These are phyloP conservation scores for Hephaestus fuliginosus DNA, from an alignment of 2,797 vertebrate species.

Conservation along the genomic window DNA sequence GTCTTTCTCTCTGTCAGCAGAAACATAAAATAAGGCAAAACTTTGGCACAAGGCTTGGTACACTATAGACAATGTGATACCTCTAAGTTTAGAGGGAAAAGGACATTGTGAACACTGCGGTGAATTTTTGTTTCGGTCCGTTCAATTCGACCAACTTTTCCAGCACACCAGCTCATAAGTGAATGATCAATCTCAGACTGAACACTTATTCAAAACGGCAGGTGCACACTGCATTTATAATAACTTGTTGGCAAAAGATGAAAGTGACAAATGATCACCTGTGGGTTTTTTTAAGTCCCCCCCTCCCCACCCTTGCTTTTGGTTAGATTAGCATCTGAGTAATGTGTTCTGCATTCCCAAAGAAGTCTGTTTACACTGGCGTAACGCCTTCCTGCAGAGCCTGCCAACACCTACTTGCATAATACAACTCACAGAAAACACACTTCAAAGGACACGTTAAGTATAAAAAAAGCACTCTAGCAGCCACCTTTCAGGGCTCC, in stretches of 20 bases:
- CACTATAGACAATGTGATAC: constrained; percentile 14
- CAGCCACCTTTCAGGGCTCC: constrained; percentile 9
- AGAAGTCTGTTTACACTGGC: constrained; percentile 39
- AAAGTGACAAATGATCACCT: constrained; percentile 37
- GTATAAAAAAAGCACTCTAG: constrained; percentile 21
- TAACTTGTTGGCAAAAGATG: constrained; percentile 19
- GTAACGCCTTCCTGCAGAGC: constrained; percentile 16
- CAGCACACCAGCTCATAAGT: not conserved
- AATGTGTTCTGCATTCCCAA: constrained; percentile 35
- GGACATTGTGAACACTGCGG: not conserved
- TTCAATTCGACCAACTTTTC: not conserved
- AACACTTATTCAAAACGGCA: constrained; percentile 3
- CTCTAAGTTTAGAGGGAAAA: not conserved
- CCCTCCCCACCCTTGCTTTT: not conserved
- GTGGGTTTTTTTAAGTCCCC: not conserved
- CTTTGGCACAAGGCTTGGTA: constrained; percentile 27
- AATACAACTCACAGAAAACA: constrained; percentile 32
- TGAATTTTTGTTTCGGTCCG: not conserved
- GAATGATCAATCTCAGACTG: not conserved
- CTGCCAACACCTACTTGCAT: constrained; percentile 33
- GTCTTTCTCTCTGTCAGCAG: constrained; percentile 68
- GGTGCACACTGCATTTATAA: constrained; percentile 20
- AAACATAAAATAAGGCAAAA: constrained; percentile 59
- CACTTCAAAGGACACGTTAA: constrained; percentile 45
- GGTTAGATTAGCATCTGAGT: constrained; percentile 42